Conservation (phyloP, 1,140 invertebrate species). For the Maconellicoccus hirsutus region DNA sequence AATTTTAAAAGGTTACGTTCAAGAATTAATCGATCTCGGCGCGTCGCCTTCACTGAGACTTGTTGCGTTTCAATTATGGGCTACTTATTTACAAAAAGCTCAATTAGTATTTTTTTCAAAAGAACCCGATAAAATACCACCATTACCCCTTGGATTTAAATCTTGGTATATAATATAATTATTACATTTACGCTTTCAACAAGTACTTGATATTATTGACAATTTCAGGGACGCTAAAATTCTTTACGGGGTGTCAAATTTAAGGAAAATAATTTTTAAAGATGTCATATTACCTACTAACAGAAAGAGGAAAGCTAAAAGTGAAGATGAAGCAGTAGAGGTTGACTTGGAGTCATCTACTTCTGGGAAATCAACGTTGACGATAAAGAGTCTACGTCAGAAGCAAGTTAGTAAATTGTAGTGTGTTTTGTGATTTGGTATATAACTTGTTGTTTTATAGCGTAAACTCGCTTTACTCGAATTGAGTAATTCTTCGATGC, state of each 20-base stretch:
- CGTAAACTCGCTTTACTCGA: neutral
- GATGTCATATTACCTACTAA: neutral
- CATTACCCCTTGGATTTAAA: neutral
- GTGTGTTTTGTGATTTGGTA: no score
- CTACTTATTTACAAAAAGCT: neutral
- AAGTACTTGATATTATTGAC: neutral
- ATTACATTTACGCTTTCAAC: neutral
- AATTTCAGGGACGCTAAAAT: neutral
- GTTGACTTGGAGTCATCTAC: neutral
- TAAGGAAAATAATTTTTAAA: neutral
- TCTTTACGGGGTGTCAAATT: neutral
- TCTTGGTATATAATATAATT: neutral
- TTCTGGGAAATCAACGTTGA: neutral
- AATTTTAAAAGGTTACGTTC: neutral
- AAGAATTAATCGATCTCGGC: constrained; percentile 12
- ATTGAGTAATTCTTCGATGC: neutral
- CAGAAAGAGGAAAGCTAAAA: neutral
- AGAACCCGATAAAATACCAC: neutral
- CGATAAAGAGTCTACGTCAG: neutral
- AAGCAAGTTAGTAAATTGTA: neutral
- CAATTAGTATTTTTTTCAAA: constrained; percentile 14
- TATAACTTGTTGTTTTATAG: neutral
- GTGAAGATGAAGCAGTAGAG: neutral
- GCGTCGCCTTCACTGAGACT: neutral
- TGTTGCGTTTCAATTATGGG: constrained; percentile 16